Base-by-base conservation (phyloP, 2,113 vertebrate genomes). In the Malaclemys terrapin region DNA sequence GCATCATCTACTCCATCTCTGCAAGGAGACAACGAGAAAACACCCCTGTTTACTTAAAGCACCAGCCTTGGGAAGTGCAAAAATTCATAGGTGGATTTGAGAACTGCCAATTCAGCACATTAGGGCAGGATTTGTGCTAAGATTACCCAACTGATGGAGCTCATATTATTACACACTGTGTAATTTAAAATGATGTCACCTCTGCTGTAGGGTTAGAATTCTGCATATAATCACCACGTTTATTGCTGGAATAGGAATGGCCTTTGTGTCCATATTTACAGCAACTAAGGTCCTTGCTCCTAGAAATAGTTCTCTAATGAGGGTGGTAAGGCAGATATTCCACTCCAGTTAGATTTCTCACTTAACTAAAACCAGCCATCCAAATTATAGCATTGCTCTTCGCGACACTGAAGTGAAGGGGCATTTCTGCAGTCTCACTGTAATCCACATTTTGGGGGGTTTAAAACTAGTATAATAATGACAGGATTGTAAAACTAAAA, bases 1-100 rank as follows among this genome's bases (percentile, higher is more conserved):
- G 97, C 98, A 49, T 99, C 99, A 89, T 99, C 99, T 72, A 99
- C 98, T 90, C 98, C 98, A 87, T 99, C 99, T 98, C 99, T 99
- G 98, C 50, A 93, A 96, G 91, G 89, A 89, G 31, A 90, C 45
- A 95, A 95, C 3, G 91, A 88, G 92, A 89, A 94, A 94, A 92
- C 42, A 87, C 50, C 2, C 7, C 82, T 54, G 24, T 62, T 91
- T 53, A 76, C 84, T 87, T 69, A 84, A 47, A 31, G 54, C 45
- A 62, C 1, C 88, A 56, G 50, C 29, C 78, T 80, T 81, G 96
- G 95, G 95, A 92, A 42, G 92, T 29, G 62, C 72, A 96, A 85
- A 94, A 3, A 11, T 29, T 96, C 85, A 75, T 79, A 93, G 93
- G 90, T 90, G 93, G 89, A 85, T 80, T 45, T 92, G 89, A 91